A percentile compares a stretch with the other conserved stretches of the same genome.
Evolutionary conservation across 1,140 invertebrate genomes (phyloP).

Genomic region (Drosophila pseudoananassae): DNA sequence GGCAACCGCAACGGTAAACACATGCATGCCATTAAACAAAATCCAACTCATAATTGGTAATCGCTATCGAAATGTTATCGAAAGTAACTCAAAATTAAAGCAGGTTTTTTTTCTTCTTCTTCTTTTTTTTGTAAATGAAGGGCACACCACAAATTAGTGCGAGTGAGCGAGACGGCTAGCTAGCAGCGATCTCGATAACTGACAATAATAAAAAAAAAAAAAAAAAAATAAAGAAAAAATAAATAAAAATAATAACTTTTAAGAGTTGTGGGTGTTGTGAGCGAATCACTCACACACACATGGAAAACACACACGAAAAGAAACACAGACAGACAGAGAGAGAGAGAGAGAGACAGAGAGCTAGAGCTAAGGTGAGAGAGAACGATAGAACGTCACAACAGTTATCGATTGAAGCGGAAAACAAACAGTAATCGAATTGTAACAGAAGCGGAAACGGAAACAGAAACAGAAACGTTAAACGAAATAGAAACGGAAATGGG

Average conservation of each 20-base stretch:
- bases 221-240: conserved; percentile 36
- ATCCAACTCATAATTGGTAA: conserved; percentile 26
- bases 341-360: conserved; percentile 15
- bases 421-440: conserved; percentile 26
- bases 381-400: conserved; percentile 32
- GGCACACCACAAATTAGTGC: conserved; percentile 71
- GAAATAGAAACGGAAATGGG: conserved; percentile 14
- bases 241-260: conserved; percentile 19
- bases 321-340: conserved; percentile 24
- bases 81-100: conserved; percentile 36
- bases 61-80: conserved; percentile 13
- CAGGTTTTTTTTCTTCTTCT: conserved; percentile 8
- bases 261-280: not conserved
- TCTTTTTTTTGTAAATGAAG: no score
- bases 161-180: conserved; percentile 46
- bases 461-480: conserved; percentile 1
- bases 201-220: conserved; percentile 25
- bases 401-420: conserved; percentile 32
- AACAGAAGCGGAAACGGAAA: conserved; percentile 25
- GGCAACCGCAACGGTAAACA: conserved; percentile 16
- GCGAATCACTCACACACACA: conserved; percentile 6
- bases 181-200: conserved; percentile 23
- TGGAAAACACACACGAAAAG: conserved; percentile 11
- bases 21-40: conserved; percentile 28
- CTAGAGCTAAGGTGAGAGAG: conserved; percentile 8